A percentile compares a stretch with the other conserved stretches of the same genome.
These are phyloP conservation scores for Hypomecis atomaria DNA, from an alignment of 2,888 invertebrate species.

Conservation along the genomic window DNA sequence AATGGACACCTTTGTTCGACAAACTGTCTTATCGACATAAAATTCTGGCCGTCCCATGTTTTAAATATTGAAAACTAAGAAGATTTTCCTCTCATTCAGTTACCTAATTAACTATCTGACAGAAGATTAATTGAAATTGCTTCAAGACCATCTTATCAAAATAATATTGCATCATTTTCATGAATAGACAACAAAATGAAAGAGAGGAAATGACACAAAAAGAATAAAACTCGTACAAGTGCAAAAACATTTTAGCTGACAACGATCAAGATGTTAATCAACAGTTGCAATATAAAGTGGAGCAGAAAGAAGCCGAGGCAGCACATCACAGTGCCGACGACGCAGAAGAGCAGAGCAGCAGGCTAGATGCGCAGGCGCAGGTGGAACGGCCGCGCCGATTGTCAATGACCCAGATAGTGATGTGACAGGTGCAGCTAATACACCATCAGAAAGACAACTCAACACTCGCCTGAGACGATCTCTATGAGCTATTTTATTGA, in stretches of 20 bases:
- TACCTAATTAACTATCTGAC: no score
- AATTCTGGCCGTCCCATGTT: background rate
- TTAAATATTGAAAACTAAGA: background rate
- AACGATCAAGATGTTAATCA: background rate
- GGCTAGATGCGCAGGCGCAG: constrained; percentile 34
- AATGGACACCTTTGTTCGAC: constrained; percentile 3
- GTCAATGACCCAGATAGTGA: constrained; percentile 43
- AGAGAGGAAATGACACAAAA: no score
- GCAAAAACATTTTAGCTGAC: background rate
- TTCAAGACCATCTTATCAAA: no score
- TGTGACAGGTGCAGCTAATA: constrained; percentile 28
- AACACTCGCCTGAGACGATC: background rate
- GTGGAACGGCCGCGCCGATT: constrained; percentile 35
- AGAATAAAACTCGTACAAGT: no score
- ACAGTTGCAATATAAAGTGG: background rate
- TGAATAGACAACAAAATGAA: no score
- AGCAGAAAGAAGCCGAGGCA: background rate
- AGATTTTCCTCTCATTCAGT: no score
- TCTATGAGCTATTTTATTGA: background rate
- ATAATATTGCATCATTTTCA: no score
- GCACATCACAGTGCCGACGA: constrained; percentile 1
- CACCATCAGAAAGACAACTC: constrained; percentile 24
- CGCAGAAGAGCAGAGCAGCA: constrained; percentile 3
- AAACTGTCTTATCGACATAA: background rate
- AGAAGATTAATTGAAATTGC: no score